Evolutionary conservation across 2,797 vertebrate species (phyloP), one percentile per base, ranked within the genome.

Genomic region (Gallinago nigripennis): DNA sequence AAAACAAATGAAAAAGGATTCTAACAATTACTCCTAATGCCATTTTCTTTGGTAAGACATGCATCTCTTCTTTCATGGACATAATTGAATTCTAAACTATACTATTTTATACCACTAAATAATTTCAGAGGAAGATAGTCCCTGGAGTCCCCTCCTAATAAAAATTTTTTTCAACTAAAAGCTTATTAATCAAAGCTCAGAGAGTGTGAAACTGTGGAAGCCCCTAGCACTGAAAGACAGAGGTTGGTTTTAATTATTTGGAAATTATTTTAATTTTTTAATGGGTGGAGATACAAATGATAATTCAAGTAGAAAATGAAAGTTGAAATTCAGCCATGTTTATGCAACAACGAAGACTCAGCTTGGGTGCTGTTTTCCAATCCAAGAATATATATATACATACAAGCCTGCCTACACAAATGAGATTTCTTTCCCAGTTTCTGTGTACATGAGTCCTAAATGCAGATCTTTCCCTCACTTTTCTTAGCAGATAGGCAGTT

Each of bases 131-230:
- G 8, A 75, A 75, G 28, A 33, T 9, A 65, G 56, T 86, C 58
- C 65, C 79, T 76, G n/a, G 65, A 41, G 35, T 70, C 30, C 6
- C 6, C 37, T 65, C 31, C 43, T 93, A 86, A 68, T 69, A 88
- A 92, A 70, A 73, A 11, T 33, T 54, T 91, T 7, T 71, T 90
- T 88, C 69, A 86, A 51, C 41, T 35, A 51, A 45, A 72, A 39
- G 70, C 20, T 91, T 76, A 86, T 69, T 91, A 90, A 90, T 90
- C 58, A 91, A 94, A 82, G 16, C 69, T 81, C 27, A 72, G 35
- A 78, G 31, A 75, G 70, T 76, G 72, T 54, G 46, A 86, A 86
- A 65, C 16, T 69, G 16, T 78, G 50, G 65, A 87, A 91, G 58
- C 7, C 23, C n/a, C 25, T 82, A 81, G 25, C 66, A 86, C 33